Percentiles rank a stretch among this genome's conserved stretches.
phyloP scores from a whole-genome alignment of 2,113 vertebrate genomes.

The Planiliza haematocheilus region DNA sequence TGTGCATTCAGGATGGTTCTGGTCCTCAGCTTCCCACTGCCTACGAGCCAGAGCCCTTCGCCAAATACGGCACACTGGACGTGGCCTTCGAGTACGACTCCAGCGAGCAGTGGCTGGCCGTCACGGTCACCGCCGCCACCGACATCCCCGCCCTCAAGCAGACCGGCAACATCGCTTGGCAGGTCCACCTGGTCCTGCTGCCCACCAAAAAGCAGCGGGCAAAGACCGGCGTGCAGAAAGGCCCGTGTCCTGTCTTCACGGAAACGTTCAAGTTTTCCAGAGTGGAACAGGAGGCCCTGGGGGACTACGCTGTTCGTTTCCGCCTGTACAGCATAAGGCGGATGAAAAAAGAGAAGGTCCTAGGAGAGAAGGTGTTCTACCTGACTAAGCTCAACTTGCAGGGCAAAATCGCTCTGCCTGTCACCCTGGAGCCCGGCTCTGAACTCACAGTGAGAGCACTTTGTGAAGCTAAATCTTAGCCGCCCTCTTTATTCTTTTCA shows the following conservation, averaged over 20 bases:
- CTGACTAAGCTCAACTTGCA: constrained; percentile 97
- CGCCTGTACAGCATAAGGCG: constrained; percentile 94
- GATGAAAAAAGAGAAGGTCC: constrained; percentile 96
- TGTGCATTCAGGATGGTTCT: constrained; percentile 86
- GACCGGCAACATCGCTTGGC: constrained; percentile 94
- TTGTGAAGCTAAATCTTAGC: constrained; percentile 9
- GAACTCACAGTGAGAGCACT: constrained; percentile 89
- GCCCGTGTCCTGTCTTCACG: constrained; percentile 94
- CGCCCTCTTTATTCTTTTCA: too few species aligned
- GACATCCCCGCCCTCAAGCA: constrained; percentile 94
- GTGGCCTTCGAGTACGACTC: constrained; percentile 98
- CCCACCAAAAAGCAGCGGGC: constrained; percentile 97
- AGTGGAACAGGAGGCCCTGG: constrained; percentile 93
- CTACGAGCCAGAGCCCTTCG: constrained; percentile 95
- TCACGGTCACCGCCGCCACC: constrained; percentile 96
- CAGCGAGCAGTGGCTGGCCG: constrained; percentile 93
- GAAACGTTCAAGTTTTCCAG: constrained; percentile 96
- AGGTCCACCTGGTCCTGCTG: constrained; percentile 97
- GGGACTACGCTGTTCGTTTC: constrained; percentile 95
- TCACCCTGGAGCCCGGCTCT: constrained; percentile 94
- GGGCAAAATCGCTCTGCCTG: constrained; percentile 94
- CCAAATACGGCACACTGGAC: constrained; percentile 96
- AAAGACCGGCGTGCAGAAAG: constrained; percentile 95
- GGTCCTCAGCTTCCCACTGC: constrained; percentile 89
- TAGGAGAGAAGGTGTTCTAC: constrained; percentile 98